These are phyloP conservation scores for Camponotus pennsylvanicus DNA, from an alignment of 1,140 invertebrate genomes.

Conservation along the genomic window DNA sequence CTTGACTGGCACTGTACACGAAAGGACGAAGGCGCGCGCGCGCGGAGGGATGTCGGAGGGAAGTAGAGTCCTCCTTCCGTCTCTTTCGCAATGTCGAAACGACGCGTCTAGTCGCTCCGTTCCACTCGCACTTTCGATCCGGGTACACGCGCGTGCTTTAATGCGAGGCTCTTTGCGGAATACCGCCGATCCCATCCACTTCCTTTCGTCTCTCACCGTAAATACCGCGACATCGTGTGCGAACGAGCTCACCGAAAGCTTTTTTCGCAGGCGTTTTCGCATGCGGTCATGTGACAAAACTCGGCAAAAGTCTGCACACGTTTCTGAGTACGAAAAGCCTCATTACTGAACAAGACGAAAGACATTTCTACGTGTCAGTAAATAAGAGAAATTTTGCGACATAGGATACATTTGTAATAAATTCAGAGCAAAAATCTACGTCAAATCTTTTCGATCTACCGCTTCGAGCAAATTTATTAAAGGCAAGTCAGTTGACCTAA, in stretches of 20 bases:
- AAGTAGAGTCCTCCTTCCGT: constrained; percentile 33
- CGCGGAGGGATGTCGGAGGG: constrained; percentile 12
- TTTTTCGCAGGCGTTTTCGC: constrained; percentile 5
- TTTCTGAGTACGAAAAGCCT: neutral
- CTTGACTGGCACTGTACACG: constrained; percentile 67
- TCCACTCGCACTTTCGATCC: neutral
- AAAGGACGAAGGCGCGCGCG: constrained; percentile 44
- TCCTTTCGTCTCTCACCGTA: constrained; percentile 33
- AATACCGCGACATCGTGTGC: constrained; percentile 11
- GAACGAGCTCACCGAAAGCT: neutral
- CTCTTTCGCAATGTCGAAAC: constrained; percentile 40
- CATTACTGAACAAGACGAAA: neutral
- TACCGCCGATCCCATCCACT: constrained; percentile 19
- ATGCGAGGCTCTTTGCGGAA: constrained; percentile 8
- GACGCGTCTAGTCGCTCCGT: constrained; percentile 14
- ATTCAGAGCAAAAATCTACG: neutral
- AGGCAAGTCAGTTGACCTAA: neutral
- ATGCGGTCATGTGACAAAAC: neutral
- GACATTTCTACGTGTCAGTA: neutral
- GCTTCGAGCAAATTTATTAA: neutral
- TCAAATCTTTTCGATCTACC: neutral
- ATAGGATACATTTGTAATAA: neutral
- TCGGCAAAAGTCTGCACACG: neutral
- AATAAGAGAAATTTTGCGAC: neutral
- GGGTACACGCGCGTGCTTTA: neutral